A percentile compares a stretch with the other conserved stretches of the same genome.
phyloP scores from a whole-genome alignment of 2,113 vertebrate species.

The Halichoerus grypus region DNA sequence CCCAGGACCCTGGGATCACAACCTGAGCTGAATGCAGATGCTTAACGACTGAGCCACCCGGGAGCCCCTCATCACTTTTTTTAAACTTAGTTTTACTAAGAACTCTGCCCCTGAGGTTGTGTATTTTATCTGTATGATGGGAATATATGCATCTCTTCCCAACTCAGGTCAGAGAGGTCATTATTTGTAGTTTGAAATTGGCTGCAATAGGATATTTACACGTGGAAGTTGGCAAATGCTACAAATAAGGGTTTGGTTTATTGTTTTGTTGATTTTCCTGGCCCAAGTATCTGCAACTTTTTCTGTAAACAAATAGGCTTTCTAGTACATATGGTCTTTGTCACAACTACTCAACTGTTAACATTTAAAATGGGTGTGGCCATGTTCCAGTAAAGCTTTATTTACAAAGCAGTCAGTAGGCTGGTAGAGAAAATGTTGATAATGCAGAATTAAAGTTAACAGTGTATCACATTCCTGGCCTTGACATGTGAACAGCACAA shows the following conservation, averaged over 20 bases:
- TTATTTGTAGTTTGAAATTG: slow-evolving; percentile 6
- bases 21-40: too few relatives aligned
- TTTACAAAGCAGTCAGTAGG: neutral
- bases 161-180: neutral
- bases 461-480: neutral
- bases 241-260: neutral
- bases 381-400: neutral
- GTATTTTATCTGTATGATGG: neutral
- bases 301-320: neutral
- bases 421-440: neutral
- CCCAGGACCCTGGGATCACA: too few relatives aligned
- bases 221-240: neutral
- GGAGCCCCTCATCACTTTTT: neutral
- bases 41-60: too few relatives aligned
- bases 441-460: neutral
- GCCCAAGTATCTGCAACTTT: neutral
- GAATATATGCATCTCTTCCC: neutral
- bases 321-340: neutral
- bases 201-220: neutral
- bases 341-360: neutral
- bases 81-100: neutral
- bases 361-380: neutral
- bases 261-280: neutral
- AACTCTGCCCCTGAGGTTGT: slow-evolving; percentile 11
- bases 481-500: neutral